These are phyloP conservation scores for Acropora yongei DNA, from an alignment of 64 coral and sea anemone genomes.

Conservation along the genomic window DNA sequence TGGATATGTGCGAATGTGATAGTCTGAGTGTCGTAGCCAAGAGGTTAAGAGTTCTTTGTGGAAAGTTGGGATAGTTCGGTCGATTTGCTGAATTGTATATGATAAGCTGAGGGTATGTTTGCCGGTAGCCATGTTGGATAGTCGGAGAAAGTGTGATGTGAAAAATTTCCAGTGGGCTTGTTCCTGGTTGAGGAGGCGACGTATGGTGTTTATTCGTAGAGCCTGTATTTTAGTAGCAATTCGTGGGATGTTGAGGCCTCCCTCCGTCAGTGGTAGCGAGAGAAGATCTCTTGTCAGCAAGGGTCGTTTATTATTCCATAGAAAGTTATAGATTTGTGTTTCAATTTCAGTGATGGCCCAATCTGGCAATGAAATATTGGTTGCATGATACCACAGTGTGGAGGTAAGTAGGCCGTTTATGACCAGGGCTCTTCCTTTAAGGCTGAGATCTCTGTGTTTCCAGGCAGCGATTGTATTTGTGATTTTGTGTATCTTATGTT, in stretches of 20 bases:
- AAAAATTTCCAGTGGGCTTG: neutral
- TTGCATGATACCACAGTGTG: neutral
- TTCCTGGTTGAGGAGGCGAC: neutral
- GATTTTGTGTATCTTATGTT: neutral
- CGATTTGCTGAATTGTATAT: neutral
- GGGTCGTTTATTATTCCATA: neutral
- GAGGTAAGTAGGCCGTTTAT: neutral
- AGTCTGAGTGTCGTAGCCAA: neutral
- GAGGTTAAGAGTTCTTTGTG: slow-evolving; percentile 15
- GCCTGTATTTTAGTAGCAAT: neutral
- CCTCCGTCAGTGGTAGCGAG: neutral
- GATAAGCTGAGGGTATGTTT: neutral
- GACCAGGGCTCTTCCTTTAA: neutral
- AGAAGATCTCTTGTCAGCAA: neutral
- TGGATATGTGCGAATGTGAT: neutral
- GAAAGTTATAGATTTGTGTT: neutral
- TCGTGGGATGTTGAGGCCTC: slow-evolving; percentile 21
- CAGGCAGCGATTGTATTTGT: neutral
- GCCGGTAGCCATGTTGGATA: neutral
- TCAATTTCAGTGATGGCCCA: slow-evolving; percentile 23
- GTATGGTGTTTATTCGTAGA: neutral
- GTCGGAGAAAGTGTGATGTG: neutral
- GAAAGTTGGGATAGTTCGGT: neutral
- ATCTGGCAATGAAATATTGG: neutral
- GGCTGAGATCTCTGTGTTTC: neutral